These are phyloP conservation scores for Ascidia mentula DNA, from an alignment of 23 tunicate genomes.

Conservation along the genomic window DNA sequence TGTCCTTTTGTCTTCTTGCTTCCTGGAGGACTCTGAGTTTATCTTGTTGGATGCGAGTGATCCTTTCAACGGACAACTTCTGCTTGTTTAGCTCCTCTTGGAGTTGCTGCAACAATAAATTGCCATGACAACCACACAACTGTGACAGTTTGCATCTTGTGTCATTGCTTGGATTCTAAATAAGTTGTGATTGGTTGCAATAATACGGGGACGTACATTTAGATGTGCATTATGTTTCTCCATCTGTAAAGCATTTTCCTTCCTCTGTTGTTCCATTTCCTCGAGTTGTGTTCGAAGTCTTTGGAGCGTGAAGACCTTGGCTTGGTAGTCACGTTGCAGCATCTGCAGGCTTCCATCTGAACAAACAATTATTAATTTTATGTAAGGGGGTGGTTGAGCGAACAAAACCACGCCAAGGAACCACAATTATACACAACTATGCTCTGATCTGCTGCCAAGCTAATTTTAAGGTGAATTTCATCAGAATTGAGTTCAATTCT, in stretches of 20 bases:
- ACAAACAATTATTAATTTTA: background rate
- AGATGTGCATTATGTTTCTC: conserved; percentile 48
- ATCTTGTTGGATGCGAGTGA: conserved; percentile 78
- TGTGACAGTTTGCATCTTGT: background rate
- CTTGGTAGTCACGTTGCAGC: conserved; percentile 49
- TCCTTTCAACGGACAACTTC: conserved; percentile 49
- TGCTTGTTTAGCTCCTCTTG: conserved; percentile 70
- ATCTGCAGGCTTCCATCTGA: conserved; percentile 40
- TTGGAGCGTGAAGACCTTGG: conserved; percentile 26
- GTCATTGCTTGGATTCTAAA: background rate
- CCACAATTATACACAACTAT: background rate
- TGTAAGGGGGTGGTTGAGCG: background rate
- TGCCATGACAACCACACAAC: background rate
- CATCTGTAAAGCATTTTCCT: conserved; percentile 17
- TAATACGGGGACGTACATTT: conserved; percentile 32
- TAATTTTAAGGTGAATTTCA: too few species aligned
- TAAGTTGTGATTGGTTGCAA: background rate
- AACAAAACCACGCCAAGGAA: background rate
- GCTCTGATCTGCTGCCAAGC: too few species aligned
- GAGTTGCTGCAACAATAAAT: conserved; percentile 27
- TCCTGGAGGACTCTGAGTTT: conserved; percentile 71
- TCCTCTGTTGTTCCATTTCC: conserved; percentile 35
- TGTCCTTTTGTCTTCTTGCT: conserved; percentile 79
- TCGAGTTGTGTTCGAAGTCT: conserved; percentile 30
- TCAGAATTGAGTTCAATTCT: too few species aligned